Base-by-base conservation (phyloP, 2,113 vertebrate species). In the Manacus vitellinus region DNA sequence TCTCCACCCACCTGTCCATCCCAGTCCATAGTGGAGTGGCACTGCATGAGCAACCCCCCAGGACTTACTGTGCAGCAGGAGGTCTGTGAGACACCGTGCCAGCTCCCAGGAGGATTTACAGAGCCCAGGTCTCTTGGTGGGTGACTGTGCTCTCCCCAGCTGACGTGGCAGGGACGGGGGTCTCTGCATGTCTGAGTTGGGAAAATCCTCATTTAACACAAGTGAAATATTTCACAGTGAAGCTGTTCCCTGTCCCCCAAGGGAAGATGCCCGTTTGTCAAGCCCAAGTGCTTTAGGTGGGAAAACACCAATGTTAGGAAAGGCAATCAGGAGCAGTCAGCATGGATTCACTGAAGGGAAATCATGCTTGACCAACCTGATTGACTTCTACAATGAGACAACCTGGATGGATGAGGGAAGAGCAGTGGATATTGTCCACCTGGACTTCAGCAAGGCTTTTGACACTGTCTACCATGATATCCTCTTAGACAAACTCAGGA, bases 1-100 rank as follows among this genome's bases (percentile, higher is more conserved):
- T 55, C 75, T 67, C 62, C 93, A 78, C 5, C 6, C 74, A 63
- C 79, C 58, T 62, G 71, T 33, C 85, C 43, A 1, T 71, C 46
- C 67, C 31, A 1, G 71, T 37, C 11, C 0, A 0, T 6, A 28
- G 30, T 11, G 25, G 28, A 28, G 30, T 49, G 61, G 63, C 43
- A 14, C 24, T 3, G 15, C 43, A 12, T 3, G 18, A 85, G 70
- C 15, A 30, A 24, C 43, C 49, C 46, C 59, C 12, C 23, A 12
- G 81, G 84, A 54, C 3, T 12, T 61, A n/a, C 70, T 54, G 39
- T 31, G 47, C 1, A 4, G 30, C 2, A 2, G 61, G 46, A 52
- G 43, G 14, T 15, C 14, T 35, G 1, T 0, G 1, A 47, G 56
- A 31, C 25, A 23, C 27, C 25, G 52, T 67, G 28, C 8, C 46